phyloP scores from a whole-genome alignment of 2,113 vertebrate species.

The Merops nubicus region DNA sequence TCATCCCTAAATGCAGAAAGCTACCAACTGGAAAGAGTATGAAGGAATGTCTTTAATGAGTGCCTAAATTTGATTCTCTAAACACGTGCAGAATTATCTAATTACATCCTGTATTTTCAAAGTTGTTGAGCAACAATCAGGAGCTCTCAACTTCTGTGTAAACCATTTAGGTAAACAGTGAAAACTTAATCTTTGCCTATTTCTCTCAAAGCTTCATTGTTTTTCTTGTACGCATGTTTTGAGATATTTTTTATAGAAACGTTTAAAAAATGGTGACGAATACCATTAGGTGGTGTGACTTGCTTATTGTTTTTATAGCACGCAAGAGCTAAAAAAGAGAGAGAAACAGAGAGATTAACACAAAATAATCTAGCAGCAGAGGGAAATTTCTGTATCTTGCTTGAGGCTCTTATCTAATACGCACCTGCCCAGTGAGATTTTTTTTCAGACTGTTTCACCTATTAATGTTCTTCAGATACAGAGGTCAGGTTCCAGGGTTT shows the following conservation, averaged over 20 bases:
- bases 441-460: not conserved
- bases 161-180: not conserved
- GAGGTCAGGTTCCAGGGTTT: not conserved
- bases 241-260: not conserved
- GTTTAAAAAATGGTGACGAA: not conserved
- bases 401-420: slow-evolving; percentile 10
- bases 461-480: not conserved
- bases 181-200: not conserved
- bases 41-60: not conserved
- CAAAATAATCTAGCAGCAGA: not conserved
- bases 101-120: slow-evolving; percentile 4
- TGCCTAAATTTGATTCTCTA: not conserved
- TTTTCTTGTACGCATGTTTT: not conserved
- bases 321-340: not conserved
- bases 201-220: not conserved
- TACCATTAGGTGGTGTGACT: not conserved
- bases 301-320: not conserved
- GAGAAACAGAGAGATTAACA: not conserved
- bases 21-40: not conserved
- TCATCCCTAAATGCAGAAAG: not conserved
- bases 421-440: not conserved
- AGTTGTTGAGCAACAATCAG: not conserved
- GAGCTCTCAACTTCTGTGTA: not conserved
- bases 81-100: not conserved
- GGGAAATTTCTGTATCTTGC: not conserved